Base-by-base conservation (phyloP, 2,888 invertebrate species). In the Leptinotarsa juncta region DNA sequence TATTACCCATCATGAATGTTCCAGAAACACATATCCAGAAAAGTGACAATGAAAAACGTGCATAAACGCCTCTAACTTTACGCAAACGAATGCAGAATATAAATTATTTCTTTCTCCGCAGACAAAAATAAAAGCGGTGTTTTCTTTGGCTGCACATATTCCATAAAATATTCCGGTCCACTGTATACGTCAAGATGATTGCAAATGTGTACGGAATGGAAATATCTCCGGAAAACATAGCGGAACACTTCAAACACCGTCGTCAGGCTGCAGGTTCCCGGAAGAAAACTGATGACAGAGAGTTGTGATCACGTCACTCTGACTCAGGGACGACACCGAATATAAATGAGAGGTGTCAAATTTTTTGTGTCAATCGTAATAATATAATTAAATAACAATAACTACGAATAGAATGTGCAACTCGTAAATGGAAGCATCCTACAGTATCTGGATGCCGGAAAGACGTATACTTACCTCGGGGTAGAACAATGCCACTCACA, bases 141-240 rank as follows among this genome's bases (percentile, higher is more conserved):
- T 49, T 68, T 53, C 72, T 75, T 72, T 50, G 69, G 60, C 71
- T 71, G 76, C 72, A 71, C 71, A 77, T 70, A 71, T 73, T 69
- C 32, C 66, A 69, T 74, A 67, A 72, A 69, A 74, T 72, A 76
- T 78, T 74, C 78, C 57, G 67, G 71, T 77, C 70, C 70, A 72
- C 62, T 62, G 67, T 69, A 53, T 72, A 72, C 67, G 70, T 73
- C 71, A 71, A 70, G 74, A 72, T 74, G 74, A 74, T 74, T 73
- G 72, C 74, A 70, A 77, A 69, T 75, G 77, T 77, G 74, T 77
- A 71, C 66, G 65, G 75, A 77, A 77, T 77, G 74, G 74, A 74
- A 74, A 77, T 68, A 60, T 73, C 10, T 50, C 48, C 69, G 62
- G 73, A 70, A 73, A 76, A 62, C 57, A 57, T 23, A 57, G 57